Evolutionary conservation across 1,140 invertebrate species (phyloP).

Genomic region (Paralvinella palmiformis): DNA sequence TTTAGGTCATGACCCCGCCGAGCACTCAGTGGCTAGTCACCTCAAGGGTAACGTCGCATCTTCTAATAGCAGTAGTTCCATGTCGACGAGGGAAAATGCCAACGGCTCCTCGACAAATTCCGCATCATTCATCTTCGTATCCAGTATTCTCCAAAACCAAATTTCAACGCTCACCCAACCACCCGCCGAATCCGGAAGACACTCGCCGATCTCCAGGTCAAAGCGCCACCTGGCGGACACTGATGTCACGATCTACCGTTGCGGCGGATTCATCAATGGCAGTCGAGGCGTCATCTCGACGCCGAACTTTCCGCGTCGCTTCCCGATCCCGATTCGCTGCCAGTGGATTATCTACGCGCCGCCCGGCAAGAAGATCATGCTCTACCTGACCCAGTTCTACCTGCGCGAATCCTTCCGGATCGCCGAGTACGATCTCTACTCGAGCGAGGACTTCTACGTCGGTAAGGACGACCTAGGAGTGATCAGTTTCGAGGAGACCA

Average conservation of each 20-base stretch:
- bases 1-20: too few relatives aligned
- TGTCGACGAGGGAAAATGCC: too few relatives aligned
- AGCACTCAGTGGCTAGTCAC: too few relatives aligned
- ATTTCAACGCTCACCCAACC: too few relatives aligned
- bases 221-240: too few relatives aligned
- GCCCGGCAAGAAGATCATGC: conserved; percentile 60
- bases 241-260: conserved; percentile 16
- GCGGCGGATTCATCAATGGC: conserved; percentile 27
- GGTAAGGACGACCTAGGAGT: conserved; percentile 34
- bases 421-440: conserved; percentile 65
- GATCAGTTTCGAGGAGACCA: conserved; percentile 45
- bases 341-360: conserved; percentile 77
- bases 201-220: too few relatives aligned
- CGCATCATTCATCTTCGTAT: too few relatives aligned
- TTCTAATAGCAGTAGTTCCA: too few relatives aligned
- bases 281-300: conserved; percentile 61
- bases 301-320: conserved; percentile 72
- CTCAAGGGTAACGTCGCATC: too few relatives aligned
- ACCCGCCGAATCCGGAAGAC: too few relatives aligned
- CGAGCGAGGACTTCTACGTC: conserved; percentile 26
- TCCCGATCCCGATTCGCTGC: conserved; percentile 72
- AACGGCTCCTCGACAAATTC: too few relatives aligned
- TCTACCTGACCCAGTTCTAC: conserved; percentile 83
- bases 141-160: too few relatives aligned
- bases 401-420: conserved; percentile 72